Evolutionary conservation across 2,888 invertebrate genomes (phyloP).

Genomic region (Tenthredo distinguenda): DNA sequence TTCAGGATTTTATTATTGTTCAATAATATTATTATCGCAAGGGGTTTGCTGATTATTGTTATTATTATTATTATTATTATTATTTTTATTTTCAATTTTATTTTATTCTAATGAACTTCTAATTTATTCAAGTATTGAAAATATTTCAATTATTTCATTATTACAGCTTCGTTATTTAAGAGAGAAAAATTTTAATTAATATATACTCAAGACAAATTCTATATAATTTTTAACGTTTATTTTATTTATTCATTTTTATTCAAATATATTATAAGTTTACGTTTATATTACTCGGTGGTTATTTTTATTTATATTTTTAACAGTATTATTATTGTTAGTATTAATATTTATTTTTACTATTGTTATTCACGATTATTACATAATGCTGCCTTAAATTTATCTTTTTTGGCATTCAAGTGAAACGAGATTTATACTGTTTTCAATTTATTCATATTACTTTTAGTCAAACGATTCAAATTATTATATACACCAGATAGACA

Average conservation of each 20-base stretch:
- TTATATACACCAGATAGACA: conserved; percentile 10
- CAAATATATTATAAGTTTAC: background rate
- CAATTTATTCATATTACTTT: background rate
- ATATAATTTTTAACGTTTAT: conserved; percentile 13
- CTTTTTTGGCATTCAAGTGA: conserved; percentile 15
- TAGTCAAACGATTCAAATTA: background rate
- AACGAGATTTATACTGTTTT: conserved; percentile 9
- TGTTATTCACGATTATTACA: conserved; percentile 35
- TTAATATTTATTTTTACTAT: background rate
- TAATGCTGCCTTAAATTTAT: conserved; percentile 30
- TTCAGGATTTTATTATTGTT: background rate
- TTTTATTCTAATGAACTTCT: conserved; percentile 19
- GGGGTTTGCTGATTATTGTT: conserved; percentile 6
- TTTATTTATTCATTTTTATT: conserved; percentile 16
- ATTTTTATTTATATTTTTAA: background rate
- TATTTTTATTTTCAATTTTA: conserved; percentile 16
- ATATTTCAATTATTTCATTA: conserved; percentile 1
- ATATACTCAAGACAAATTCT: conserved; percentile 13
- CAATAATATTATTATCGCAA: background rate
- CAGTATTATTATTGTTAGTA: conserved; percentile 9
- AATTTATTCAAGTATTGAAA: background rate
- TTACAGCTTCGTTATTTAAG: conserved; percentile 14
- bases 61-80: background rate
- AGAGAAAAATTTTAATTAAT: conserved; percentile 33
- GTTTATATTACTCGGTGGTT: background rate